phyloP scores from a whole-genome alignment of 1,140 invertebrate genomes.

The Drosophila ercepeae region DNA sequence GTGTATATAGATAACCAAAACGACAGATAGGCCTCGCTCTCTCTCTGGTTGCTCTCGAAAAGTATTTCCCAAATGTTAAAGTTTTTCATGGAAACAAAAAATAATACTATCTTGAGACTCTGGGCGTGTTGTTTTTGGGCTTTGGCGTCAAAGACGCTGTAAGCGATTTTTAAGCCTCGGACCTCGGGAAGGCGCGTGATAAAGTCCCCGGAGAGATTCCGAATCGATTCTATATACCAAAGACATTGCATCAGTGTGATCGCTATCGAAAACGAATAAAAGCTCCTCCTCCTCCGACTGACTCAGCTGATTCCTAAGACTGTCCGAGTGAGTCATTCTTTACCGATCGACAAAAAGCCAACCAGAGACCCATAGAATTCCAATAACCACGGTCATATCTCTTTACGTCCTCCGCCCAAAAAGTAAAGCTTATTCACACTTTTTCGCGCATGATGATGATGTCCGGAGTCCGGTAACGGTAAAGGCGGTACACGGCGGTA shows the following conservation, averaged over 20 bases:
- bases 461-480: conserved; percentile 4
- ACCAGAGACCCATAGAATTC: conserved; percentile 8
- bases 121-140: conserved; percentile 51
- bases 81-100: no score
- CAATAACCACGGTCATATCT: conserved; percentile 32
- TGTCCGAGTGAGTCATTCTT: neutral
- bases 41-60: conserved; percentile 10
- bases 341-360: conserved; percentile 1
- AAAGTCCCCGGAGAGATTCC: conserved; percentile 18
- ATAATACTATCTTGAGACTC: conserved; percentile 1
- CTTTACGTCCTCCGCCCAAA: neutral
- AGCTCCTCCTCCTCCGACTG: conserved; percentile 19
- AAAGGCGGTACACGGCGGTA: neutral
- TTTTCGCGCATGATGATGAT: conserved; percentile 16
- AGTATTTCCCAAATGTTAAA: conserved; percentile 19
- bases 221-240: neutral
- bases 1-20: conserved; percentile 49
- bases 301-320: conserved; percentile 20
- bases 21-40: conserved; percentile 15
- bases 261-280: conserved; percentile 32
- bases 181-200: conserved; percentile 62
- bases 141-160: conserved; percentile 72
- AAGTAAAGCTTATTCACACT: conserved; percentile 18
- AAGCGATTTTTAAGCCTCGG: conserved; percentile 77
- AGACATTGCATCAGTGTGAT: conserved; percentile 34